A percentile compares a stretch with the other conserved stretches of the same genome.
Evolutionary conservation across 2,113 vertebrate genomes (phyloP).

Genomic region (Scalopus aquaticus): DNA sequence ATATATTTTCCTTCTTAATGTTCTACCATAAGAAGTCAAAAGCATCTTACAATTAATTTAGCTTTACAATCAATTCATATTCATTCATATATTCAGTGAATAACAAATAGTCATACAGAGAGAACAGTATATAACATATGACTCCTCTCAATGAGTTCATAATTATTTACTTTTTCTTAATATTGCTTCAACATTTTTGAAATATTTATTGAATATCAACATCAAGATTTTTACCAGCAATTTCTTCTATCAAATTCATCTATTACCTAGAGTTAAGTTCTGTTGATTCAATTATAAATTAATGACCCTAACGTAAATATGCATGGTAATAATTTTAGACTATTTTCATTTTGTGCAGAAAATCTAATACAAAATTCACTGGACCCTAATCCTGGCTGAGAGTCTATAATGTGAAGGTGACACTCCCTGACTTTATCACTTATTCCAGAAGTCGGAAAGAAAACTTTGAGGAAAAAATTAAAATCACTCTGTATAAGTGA

Average conservation of each 20-base stretch:
- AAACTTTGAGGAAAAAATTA: neutral
- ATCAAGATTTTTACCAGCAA: constrained; percentile 1
- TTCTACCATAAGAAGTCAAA: neutral
- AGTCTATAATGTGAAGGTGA: neutral
- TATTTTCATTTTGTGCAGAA: constrained; percentile 17
- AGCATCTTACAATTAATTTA: neutral
- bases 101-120: neutral
- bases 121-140: neutral
- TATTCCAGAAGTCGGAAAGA: neutral
- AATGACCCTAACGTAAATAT: neutral
- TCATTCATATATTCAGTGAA: neutral
- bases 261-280: neutral
- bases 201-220: neutral
- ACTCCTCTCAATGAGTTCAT: neutral
- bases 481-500: constrained; percentile 5
- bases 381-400: neutral
- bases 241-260: constrained; percentile 18
- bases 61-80: neutral
- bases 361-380: neutral
- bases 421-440: neutral
- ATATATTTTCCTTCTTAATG: neutral
- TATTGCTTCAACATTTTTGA: neutral
- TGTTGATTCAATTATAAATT: neutral
- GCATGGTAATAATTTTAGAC: neutral
- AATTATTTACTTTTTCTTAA: neutral